phyloP scores from a whole-genome alignment of 1,140 invertebrate species.

The Oppia nitens region DNA sequence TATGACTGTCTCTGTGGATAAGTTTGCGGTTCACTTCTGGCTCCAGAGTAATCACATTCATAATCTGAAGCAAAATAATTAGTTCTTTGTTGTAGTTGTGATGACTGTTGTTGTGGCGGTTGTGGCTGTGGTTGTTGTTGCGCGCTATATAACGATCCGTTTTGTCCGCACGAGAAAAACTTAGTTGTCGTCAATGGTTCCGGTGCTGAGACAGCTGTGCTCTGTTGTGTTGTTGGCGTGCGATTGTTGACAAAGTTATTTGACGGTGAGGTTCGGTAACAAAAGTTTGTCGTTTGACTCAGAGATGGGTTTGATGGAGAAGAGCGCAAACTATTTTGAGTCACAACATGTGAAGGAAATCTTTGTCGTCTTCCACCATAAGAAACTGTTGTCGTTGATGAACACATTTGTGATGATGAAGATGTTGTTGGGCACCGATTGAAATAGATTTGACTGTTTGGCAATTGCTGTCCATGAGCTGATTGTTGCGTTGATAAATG shows the following conservation, averaged over 20 bases:
- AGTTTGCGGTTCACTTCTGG: neutral
- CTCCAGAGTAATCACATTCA: neutral
- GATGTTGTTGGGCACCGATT: neutral
- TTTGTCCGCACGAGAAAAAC: neutral
- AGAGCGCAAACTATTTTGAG: neutral
- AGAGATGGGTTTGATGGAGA: too few relatives aligned
- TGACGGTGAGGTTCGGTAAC: neutral
- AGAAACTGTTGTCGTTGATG: neutral
- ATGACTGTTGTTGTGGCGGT: neutral
- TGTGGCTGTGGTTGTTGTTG: neutral
- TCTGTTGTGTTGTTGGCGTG: neutral
- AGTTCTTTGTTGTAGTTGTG: neutral
- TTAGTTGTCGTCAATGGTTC: neutral
- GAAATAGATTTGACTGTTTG: neutral
- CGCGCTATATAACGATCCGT: neutral
- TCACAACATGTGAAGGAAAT: neutral
- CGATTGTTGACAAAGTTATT: neutral
- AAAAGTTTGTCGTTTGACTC: neutral
- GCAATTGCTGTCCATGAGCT: neutral
- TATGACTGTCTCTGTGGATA: neutral
- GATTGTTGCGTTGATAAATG: neutral
- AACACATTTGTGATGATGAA: conserved; percentile 4
- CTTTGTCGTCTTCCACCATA: neutral
- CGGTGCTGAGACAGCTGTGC: neutral
- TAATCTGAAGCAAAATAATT: neutral